Conservation (phyloP, 2,888 invertebrate genomes). For the Azorinus chamasolen region DNA sequence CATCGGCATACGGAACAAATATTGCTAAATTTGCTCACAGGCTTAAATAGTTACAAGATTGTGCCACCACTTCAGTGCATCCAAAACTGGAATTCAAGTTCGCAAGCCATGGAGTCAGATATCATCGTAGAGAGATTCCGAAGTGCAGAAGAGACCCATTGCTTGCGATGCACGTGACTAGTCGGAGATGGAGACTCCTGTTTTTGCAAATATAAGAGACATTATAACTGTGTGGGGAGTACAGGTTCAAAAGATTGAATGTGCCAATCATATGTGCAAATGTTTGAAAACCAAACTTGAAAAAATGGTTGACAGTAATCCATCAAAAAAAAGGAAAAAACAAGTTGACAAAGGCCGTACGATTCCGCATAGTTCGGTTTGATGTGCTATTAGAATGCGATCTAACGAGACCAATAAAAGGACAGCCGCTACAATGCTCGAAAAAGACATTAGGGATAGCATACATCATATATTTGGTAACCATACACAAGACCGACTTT, state of each 20-base stretch:
- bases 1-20: conserved; percentile 65
- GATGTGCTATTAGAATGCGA: conserved; percentile 54
- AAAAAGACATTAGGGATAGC: conserved; percentile 28
- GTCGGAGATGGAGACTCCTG: conserved; percentile 37
- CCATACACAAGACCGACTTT: too few relatives aligned
- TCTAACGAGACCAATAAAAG: conserved; percentile 10
- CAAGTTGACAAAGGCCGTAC: conserved; percentile 21
- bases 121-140: conserved; percentile 55
- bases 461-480: conserved; percentile 41
- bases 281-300: conserved; percentile 34
- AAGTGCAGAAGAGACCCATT: conserved; percentile 40
- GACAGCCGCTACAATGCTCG: not conserved
- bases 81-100: conserved; percentile 49
- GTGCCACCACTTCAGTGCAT: conserved; percentile 39
- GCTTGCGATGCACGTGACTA: conserved; percentile 15
- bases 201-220: conserved; percentile 29
- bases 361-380: conserved; percentile 38
- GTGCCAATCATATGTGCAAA: conserved; percentile 49
- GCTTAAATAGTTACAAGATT: conserved; percentile 12
- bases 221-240: conserved; percentile 20
- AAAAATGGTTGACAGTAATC: conserved; percentile 36
- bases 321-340: conserved; percentile 37
- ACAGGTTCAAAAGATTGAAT: conserved; percentile 39
- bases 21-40: conserved; percentile 50
- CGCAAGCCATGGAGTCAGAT: conserved; percentile 53